phyloP scores from a whole-genome alignment of 2,888 invertebrate genomes.

The Emesis furor region DNA sequence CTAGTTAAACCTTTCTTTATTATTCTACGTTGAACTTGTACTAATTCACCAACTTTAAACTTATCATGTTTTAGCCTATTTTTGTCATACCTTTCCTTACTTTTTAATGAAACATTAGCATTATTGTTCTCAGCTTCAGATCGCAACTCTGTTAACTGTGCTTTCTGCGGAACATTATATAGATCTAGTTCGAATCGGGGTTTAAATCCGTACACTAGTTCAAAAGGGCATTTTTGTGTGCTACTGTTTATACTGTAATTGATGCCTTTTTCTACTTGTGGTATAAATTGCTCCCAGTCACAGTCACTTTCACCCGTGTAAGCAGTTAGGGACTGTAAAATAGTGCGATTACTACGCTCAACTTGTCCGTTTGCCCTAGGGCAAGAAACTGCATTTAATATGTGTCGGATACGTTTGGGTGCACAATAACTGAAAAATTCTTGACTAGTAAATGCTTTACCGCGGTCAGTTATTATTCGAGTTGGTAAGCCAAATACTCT shows the following conservation, averaged over 20 bases:
- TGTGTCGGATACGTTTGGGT: conserved; percentile 8
- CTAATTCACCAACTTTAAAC: no score
- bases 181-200: no score
- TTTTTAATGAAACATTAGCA: no score
- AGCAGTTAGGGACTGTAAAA: conserved; percentile 24
- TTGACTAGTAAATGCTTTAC: conserved; percentile 8
- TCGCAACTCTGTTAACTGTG: no score
- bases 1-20: no score
- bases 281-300: conserved; percentile 26
- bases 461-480: conserved; percentile 54
- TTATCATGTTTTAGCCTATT: no score
- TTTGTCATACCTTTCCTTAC: no score
- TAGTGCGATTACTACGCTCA: conserved; percentile 31
- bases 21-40: no score
- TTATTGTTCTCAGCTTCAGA: no score
- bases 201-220: conserved; percentile 18
- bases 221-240: conserved; percentile 29
- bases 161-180: no score
- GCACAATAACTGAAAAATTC: background rate
- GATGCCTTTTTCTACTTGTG: conserved; percentile 20
- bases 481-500: conserved; percentile 43
- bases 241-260: conserved; percentile 23
- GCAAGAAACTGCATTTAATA: conserved; percentile 33
- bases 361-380: conserved; percentile 38
- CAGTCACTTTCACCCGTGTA: conserved; percentile 27